Evolutionary conservation across 2,888 invertebrate species (phyloP), one percentile per base, ranked within the genome.

Genomic region (Noctua janthina): DNA sequence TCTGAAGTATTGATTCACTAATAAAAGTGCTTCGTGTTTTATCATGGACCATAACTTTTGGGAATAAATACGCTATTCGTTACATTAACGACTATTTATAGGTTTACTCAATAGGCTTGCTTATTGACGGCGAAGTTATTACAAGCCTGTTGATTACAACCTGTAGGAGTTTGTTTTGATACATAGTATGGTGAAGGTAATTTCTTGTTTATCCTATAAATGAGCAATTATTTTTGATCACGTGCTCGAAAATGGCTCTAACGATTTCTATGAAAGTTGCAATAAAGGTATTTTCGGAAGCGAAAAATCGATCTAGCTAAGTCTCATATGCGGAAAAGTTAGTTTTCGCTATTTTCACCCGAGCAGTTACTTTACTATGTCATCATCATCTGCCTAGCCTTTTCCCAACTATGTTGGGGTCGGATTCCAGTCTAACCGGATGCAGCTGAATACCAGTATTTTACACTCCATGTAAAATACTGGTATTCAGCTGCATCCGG

Each of bases 21-120:
- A 93, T 95, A 95, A 95, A 96, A 93, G 83, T 79, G 86, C 84
- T 89, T 83, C 74, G 86, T 94, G 93, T 94, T 96, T 94, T 95
- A 93, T 94, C 93, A 91, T 92, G 92, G 88, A 78, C 94, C 93
- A 95, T 95, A 95, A 96, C 94, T 96, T 94, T 92, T 91, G 85
- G 74, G 92, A 92, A 93, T 95, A 94, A 96, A 94, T 95, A 93
- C 93, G 91, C 92, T 91, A 92, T 94, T 95, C 86, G 90, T 90
- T 76, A 86, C 92, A 93, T 95, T 96, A 76, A 87, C 76, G 85
- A 81, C 59, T 87, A 85, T 86, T 86, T 95, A 95, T 95, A 92
- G 93, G 91, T 88, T 87, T 84, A 76, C 87, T 70, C 71, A 86
- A 82, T 62, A 81, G 77, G 70, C 54, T 80, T 39, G 75, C 70